These are phyloP conservation scores for Heterochromis multidens DNA, from an alignment of 2,113 vertebrate genomes.

Conservation along the genomic window DNA sequence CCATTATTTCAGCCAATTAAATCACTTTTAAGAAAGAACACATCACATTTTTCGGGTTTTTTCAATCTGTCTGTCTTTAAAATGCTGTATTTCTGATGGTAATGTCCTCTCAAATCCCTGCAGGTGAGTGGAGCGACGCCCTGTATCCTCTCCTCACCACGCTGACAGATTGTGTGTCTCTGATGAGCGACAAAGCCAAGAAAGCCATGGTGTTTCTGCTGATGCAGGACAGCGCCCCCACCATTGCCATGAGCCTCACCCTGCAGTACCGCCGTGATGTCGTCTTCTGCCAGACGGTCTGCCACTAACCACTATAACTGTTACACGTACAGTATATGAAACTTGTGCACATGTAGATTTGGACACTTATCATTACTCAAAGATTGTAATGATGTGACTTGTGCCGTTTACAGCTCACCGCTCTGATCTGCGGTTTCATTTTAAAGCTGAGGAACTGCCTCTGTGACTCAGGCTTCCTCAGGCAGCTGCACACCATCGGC, in stretches of 20 bases:
- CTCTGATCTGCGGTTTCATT: conserved; percentile 94
- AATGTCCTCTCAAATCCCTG: not conserved
- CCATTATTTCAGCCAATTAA: not conserved
- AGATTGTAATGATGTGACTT: not conserved
- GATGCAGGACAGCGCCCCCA: conserved; percentile 96
- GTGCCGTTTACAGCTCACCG: conserved; percentile 80
- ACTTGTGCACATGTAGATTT: not conserved
- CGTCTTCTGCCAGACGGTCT: conserved; percentile 97
- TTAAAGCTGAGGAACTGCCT: conserved; percentile 94
- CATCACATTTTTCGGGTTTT: not conserved
- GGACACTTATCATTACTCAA: not conserved
- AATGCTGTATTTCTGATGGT: not conserved
- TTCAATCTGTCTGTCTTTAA: not conserved
- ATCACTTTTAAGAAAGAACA: not conserved
- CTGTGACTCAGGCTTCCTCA: conserved; percentile 90
- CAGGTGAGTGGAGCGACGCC: conserved; percentile 96
- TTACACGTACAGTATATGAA: not conserved
- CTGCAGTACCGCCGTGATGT: conserved; percentile 97
- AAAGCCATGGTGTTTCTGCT: conserved; percentile 97
- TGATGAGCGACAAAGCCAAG: conserved; percentile 99
- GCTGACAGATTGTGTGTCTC: conserved; percentile 90
- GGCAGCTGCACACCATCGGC: conserved; percentile 96
- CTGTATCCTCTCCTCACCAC: conserved; percentile 94
- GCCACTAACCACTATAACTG: conserved; percentile 9
- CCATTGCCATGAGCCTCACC: conserved; percentile 89